Conservation (phyloP, 2,113 vertebrate species). For the Apteryx owenii region DNA sequence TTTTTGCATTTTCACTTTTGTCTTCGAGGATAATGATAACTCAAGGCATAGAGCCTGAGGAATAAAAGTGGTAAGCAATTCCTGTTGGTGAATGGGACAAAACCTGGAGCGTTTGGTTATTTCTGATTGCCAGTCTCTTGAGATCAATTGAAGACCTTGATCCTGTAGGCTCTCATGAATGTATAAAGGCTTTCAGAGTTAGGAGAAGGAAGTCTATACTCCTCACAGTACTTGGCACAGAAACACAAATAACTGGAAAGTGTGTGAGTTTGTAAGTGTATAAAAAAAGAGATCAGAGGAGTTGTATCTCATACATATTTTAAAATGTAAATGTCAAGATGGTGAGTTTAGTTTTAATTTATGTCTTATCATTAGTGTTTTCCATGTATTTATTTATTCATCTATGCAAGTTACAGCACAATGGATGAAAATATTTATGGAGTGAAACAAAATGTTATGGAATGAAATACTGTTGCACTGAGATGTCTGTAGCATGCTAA, state of each 20-base stretch:
- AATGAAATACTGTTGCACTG: neutral
- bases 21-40: neutral
- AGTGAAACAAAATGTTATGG: neutral
- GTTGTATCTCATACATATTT: constrained; percentile 53
- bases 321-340: constrained; percentile 35
- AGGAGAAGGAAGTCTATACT: neutral
- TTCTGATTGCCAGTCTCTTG: neutral
- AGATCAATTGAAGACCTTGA: neutral
- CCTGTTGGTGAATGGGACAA: neutral
- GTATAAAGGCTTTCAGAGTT: neutral
- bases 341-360: constrained; percentile 42
- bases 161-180: neutral
- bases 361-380: constrained; percentile 21
- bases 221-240: neutral
- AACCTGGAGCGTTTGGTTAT: neutral
- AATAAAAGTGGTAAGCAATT: neutral
- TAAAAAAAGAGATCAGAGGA: constrained; percentile 41
- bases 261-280: neutral
- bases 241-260: constrained; percentile 27
- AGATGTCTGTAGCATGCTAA: neutral
- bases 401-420: constrained; percentile 49
- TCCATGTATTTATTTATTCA: constrained; percentile 59
- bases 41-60: neutral
- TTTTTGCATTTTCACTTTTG: neutral
- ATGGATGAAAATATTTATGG: constrained; percentile 51